phyloP scores from a whole-genome alignment of 2,797 vertebrate species.

The Coluber constrictor region DNA sequence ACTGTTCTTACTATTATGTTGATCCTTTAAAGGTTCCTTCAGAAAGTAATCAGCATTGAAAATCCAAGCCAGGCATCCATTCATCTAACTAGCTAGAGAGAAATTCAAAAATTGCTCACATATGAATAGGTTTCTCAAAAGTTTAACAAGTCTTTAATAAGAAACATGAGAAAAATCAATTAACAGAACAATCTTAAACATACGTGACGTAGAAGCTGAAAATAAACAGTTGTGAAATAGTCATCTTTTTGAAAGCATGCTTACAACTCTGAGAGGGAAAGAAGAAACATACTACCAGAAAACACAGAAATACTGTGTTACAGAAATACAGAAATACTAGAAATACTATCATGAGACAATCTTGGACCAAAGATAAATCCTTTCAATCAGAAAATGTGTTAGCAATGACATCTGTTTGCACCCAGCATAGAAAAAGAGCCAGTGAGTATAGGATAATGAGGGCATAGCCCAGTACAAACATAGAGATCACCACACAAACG shows the following conservation, averaged over 20 bases:
- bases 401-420: not conserved
- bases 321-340: no score
- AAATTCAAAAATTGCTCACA: not conserved
- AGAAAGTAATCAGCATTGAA: not conserved
- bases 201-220: not conserved
- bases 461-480: not conserved
- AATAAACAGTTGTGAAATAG: not conserved
- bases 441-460: not conserved
- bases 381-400: not conserved
- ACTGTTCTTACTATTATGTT: not conserved
- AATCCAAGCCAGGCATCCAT: slow-evolving; percentile 8
- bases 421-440: not conserved
- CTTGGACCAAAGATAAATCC: not conserved
- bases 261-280: not conserved
- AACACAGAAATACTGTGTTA: not conserved
- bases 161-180: accelerated
- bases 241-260: not conserved
- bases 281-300: not conserved
- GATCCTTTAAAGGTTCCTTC: not conserved
- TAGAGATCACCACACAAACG: not conserved
- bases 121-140: not conserved
- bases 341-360: not conserved
- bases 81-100: slow-evolving; percentile 8
- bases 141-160: slow-evolving; percentile 25
- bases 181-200: not conserved